Evolutionary conservation across 2,113 vertebrate species (phyloP).

Genomic region (Orientallactaga bullata): DNA sequence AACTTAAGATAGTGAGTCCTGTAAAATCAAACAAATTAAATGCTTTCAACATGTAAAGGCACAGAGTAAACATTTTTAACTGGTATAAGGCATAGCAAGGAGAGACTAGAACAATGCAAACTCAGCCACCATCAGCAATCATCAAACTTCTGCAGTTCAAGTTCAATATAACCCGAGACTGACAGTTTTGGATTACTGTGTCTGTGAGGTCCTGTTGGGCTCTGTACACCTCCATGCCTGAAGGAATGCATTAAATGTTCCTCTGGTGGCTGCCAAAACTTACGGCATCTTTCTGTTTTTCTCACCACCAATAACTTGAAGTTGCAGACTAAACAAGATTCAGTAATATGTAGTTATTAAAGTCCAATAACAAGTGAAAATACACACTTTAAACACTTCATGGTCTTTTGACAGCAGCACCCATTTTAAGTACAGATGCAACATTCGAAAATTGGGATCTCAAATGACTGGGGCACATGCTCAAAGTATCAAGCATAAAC

Average conservation of each 20-base stretch:
- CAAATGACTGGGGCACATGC: neutral
- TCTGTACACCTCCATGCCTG: too few relatives aligned
- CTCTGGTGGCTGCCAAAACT: neutral
- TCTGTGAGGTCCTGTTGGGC: too few relatives aligned
- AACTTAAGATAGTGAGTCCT: too few relatives aligned
- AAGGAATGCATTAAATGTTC: neutral
- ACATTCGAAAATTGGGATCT: neutral
- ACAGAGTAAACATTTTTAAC: too few relatives aligned
- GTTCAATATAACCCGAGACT: too few relatives aligned
- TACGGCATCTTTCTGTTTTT: neutral
- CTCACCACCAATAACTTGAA: neutral
- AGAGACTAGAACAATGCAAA: too few relatives aligned
- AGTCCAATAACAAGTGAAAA: slow-evolving; percentile 1
- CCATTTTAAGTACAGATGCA: neutral
- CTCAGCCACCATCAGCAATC: too few relatives aligned
- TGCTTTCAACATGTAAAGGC: too few relatives aligned
- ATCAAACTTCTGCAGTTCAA: too few relatives aligned
- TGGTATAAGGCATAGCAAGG: too few relatives aligned
- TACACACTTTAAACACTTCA: neutral
- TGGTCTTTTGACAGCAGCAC: neutral
- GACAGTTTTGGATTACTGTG: too few relatives aligned
- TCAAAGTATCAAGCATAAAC: neutral
- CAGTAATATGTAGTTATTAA: neutral
- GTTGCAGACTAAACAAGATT: neutral
- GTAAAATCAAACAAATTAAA: too few relatives aligned